Evolutionary conservation across 2,888 invertebrate genomes (phyloP).

Genomic region (Heliconius charithonia): DNA sequence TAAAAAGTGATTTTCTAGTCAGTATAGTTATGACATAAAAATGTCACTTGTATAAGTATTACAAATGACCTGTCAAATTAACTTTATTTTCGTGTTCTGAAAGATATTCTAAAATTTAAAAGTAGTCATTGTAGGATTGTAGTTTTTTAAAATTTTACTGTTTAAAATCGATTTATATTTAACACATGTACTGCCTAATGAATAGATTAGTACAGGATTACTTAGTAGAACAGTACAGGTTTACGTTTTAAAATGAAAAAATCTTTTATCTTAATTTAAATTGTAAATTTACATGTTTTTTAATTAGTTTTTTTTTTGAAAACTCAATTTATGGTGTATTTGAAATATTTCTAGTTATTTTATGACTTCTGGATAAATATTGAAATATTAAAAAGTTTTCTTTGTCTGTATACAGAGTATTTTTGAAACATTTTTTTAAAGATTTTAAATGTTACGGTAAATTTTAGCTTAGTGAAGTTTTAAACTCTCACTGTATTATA

Average conservation of each 20-base stretch:
- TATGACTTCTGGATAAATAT: background rate
- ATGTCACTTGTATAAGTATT: background rate
- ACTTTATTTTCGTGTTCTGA: conserved; percentile 1
- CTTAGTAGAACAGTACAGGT: background rate
- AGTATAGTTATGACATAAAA: background rate
- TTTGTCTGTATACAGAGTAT: background rate
- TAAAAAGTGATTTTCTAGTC: background rate
- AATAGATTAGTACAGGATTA: too few relatives aligned
- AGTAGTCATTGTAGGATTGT: conserved; percentile 4
- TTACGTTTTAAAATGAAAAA: background rate
- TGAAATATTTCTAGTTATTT: background rate
- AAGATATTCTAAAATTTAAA: conserved; percentile 20
- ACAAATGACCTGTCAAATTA: conserved; percentile 4
- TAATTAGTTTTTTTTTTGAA: background rate
- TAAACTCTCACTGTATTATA: background rate
- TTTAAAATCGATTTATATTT: conserved; percentile 1
- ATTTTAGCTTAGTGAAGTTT: background rate
- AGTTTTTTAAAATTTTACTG: conserved; percentile 5
- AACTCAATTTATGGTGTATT: background rate
- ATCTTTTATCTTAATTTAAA: background rate
- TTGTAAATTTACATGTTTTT: background rate
- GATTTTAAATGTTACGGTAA: too few relatives aligned
- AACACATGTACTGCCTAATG: background rate
- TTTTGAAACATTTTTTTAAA: background rate
- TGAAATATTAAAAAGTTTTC: background rate